phyloP scores from a whole-genome alignment of 2,113 vertebrate genomes.

The Istiophorus platypterus region DNA sequence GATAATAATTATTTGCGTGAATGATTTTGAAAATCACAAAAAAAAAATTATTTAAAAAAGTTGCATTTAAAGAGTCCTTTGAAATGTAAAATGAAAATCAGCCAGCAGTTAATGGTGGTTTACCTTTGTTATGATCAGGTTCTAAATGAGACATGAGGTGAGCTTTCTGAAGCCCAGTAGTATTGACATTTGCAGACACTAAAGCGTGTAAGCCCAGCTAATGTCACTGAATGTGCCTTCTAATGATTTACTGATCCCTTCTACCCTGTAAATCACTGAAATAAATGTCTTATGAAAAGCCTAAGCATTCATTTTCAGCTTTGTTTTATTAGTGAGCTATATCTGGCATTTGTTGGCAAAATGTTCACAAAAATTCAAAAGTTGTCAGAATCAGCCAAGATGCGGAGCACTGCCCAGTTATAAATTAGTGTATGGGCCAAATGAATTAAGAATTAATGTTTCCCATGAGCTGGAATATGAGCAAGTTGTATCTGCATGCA shows the following conservation, averaged over 20 bases:
- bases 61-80: slow-evolving; percentile 6
- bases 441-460: slow-evolving; percentile 59
- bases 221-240: slow-evolving; percentile 43
- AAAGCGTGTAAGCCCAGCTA: slow-evolving; percentile 36
- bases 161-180: slow-evolving; percentile 29
- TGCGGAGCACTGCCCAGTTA: slow-evolving; percentile 20
- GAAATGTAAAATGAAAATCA: slow-evolving; percentile 26
- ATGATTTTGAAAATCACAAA: slow-evolving; percentile 8
- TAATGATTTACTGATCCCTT: slow-evolving; percentile 43
- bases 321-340: slow-evolving; percentile 26
- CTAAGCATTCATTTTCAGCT: not conserved
- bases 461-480: slow-evolving; percentile 61
- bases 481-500: slow-evolving; percentile 46
- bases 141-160: slow-evolving; percentile 32
- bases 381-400: slow-evolving; percentile 5
- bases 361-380: slow-evolving; percentile 29
- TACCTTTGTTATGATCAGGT: slow-evolving; percentile 3
- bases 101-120: slow-evolving; percentile 15
- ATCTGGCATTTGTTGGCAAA: slow-evolving; percentile 28
- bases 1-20: slow-evolving; percentile 24
- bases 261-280: slow-evolving; percentile 41
- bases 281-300: slow-evolving; percentile 30
- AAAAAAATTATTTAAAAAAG: not conserved
- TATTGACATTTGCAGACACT: slow-evolving; percentile 54
- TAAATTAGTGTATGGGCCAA: slow-evolving; percentile 14